Percentiles rank a stretch among this genome's conserved stretches.
phyloP scores from a whole-genome alignment of 2,113 vertebrate genomes.

The Lycaon pictus region DNA sequence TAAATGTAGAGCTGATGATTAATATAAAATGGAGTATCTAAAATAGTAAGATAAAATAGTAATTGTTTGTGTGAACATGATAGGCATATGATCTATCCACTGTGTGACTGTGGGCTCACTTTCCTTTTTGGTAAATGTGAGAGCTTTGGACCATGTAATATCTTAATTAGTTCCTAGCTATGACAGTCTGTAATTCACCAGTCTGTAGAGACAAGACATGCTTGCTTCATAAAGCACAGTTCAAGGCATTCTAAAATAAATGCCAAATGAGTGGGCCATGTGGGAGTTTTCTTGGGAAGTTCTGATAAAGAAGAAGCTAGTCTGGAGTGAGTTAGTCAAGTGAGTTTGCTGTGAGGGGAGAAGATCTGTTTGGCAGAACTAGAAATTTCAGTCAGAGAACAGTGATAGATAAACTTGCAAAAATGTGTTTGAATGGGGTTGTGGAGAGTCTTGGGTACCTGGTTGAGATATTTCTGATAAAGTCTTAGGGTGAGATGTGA shows the following conservation, averaged over 20 bases:
- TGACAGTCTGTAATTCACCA: constrained; percentile 7
- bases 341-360: not conserved
- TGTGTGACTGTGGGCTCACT: not conserved
- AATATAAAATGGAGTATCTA: not conserved
- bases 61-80: not conserved
- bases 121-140: not conserved
- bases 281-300: not conserved
- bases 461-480: not conserved
- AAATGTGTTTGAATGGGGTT: not conserved
- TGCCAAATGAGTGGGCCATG: not conserved
- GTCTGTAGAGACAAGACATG: not conserved
- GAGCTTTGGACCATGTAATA: not conserved
- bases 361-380: not conserved
- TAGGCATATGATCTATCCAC: not conserved
- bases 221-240: not conserved
- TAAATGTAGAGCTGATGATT: not conserved
- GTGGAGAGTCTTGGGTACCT: not conserved
- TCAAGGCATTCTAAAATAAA: not conserved
- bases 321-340: not conserved
- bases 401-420: not conserved
- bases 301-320: not conserved
- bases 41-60: not conserved
- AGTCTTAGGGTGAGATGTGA: not conserved
- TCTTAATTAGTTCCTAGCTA: not conserved
- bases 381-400: not conserved